These are phyloP conservation scores for Lithosia quadra DNA, from an alignment of 2,888 invertebrate species.

Conservation along the genomic window DNA sequence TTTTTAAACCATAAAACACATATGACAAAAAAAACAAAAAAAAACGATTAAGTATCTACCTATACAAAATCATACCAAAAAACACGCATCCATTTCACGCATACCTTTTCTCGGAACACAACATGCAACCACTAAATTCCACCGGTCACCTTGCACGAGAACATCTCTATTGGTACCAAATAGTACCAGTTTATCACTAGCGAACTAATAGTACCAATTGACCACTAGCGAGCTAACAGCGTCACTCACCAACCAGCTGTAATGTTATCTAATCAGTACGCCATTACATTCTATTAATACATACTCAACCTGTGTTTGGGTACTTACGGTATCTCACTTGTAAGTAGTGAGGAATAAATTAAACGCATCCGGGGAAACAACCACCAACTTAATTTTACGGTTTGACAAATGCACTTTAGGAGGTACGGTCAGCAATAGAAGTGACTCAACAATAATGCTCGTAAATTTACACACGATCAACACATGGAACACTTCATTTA, in stretches of 20 bases:
- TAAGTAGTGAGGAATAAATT: conserved; percentile 41
- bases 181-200: conserved; percentile 27
- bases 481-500: too few species aligned
- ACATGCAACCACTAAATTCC: conserved; percentile 9
- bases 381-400: conserved; percentile 25
- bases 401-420: not conserved
- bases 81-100: conserved; percentile 14
- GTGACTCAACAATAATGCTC: not conserved
- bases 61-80: not conserved
- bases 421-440: not conserved
- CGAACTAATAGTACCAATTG: conserved; percentile 16
- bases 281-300: conserved; percentile 51
- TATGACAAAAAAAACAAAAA: not conserved
- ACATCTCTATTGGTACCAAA: conserved; percentile 23
- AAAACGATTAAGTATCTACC: too few species aligned
- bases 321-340: conserved; percentile 39
- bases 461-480: not conserved
- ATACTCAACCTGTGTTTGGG: conserved; percentile 35
- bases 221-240: conserved; percentile 14
- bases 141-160: not conserved
- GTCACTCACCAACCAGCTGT: conserved; percentile 10
- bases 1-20: not conserved
- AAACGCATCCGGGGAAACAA: not conserved
- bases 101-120: conserved; percentile 12
- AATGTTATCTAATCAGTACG: conserved; percentile 37